These are phyloP conservation scores for Hypena proboscidalis DNA, from an alignment of 2,888 invertebrate genomes.

Conservation along the genomic window DNA sequence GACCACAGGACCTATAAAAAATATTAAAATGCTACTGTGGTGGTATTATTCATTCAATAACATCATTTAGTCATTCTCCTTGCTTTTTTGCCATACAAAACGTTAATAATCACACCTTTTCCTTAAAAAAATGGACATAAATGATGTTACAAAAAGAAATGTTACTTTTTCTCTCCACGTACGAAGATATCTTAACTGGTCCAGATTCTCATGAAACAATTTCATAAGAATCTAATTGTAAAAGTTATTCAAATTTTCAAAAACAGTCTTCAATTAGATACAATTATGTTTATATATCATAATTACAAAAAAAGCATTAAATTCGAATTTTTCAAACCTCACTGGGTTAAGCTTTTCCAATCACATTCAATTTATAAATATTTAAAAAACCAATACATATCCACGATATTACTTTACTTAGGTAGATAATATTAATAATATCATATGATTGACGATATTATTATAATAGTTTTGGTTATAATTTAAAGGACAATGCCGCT, in stretches of 20 bases:
- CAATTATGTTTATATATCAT: slow-evolving; percentile 15
- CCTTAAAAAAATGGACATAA: not conserved
- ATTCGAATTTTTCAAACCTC: slow-evolving; percentile 12
- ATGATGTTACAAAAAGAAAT: not conserved
- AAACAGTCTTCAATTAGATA: slow-evolving; percentile 43
- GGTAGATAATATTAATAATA: too few species aligned
- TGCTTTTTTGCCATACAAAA: too few species aligned
- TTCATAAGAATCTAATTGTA: slow-evolving; percentile 25
- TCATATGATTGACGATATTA: too few species aligned
- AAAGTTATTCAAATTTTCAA: slow-evolving; percentile 24
- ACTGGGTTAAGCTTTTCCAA: not conserved
- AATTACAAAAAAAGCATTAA: slow-evolving; percentile 7
- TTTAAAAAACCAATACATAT: slow-evolving; percentile 6
- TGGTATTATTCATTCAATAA: too few species aligned
- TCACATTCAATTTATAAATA: not conserved
- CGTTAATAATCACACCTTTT: not conserved
- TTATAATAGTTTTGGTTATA: too few species aligned
- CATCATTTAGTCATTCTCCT: too few species aligned
- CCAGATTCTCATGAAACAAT: slow-evolving; percentile 2
- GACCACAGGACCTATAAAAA: too few species aligned
- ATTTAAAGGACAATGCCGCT: too few species aligned
- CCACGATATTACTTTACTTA: too few species aligned
- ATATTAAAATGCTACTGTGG: too few species aligned
- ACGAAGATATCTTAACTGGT: slow-evolving; percentile 9
- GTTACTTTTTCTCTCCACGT: not conserved